Percentiles rank a stretch among this genome's conserved stretches.
phyloP scores from a whole-genome alignment of 2,888 invertebrate genomes.

The Molanna angustata region DNA sequence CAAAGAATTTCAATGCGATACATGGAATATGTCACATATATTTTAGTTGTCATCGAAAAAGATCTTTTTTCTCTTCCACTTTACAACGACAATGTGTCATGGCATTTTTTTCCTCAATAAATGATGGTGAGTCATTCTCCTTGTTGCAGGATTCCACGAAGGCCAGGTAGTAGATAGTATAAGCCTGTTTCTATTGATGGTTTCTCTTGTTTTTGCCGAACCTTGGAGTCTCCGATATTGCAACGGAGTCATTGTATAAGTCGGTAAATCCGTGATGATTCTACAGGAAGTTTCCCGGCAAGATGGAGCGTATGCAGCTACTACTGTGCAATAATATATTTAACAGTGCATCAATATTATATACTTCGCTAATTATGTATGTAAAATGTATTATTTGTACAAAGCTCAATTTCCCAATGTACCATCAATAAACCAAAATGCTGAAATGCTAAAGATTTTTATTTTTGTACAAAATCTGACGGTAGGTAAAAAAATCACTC shows the following conservation, averaged over 20 bases:
- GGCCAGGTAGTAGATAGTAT: slow-evolving; percentile 24
- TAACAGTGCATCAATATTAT: slow-evolving; percentile 18
- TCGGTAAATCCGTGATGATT: background rate
- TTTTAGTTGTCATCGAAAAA: no score
- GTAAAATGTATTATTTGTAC: no score
- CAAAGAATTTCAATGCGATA: no score
- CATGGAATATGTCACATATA: no score
- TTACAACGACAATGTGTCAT: no score
- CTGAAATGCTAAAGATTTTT: no score
- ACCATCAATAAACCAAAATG: no score
- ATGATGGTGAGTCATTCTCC: slow-evolving; percentile 19
- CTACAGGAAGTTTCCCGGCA: slow-evolving; percentile 1
- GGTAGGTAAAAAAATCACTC: no score
- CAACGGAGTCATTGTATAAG: background rate
- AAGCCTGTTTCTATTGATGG: slow-evolving; percentile 23
- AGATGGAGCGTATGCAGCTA: background rate
- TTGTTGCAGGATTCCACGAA: slow-evolving; percentile 15
- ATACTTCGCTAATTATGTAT: no score
- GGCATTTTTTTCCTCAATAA: slow-evolving; percentile 16
- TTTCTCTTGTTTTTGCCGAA: slow-evolving; percentile 22
- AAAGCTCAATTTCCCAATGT: no score
- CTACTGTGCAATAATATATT: slow-evolving; percentile 22
- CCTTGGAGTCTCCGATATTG: background rate
- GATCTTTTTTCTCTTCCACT: no score
- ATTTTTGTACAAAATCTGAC: no score